Base-by-base conservation (phyloP, 2,113 vertebrate species). In the Psammodynastes pulverulentus region DNA sequence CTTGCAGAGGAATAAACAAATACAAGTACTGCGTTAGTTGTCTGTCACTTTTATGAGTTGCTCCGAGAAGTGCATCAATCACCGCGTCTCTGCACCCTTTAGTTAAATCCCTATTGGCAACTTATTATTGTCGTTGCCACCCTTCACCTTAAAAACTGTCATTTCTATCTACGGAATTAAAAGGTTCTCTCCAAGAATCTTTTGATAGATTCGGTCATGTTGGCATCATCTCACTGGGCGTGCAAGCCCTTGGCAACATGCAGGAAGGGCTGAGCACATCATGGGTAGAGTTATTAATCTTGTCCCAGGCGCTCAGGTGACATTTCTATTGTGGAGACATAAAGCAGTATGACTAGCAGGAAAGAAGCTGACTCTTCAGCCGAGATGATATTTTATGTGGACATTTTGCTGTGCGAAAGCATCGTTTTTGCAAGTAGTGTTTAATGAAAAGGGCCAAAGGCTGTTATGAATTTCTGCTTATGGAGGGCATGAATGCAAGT, bases 11-110 rank as follows among this genome's bases (percentile, higher is more conserved):
- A 94, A 94, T 94, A 96, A 96, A 96, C 93, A 95, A 93, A 91
- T 85, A 89, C 89, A 89, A 58, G 91, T 94, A 92, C 89, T 91
- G 96, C 95, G 92, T 95, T 96, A 48, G 94, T 89, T 90, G 95
- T 72, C 93, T 95, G 94, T 91, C 95, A 95, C 92, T 88, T 95
- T 94, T 87, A 67, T 96, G 94, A 95, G 94, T 9, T 95, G 94
- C 93, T 95, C 94, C 79, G 84, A 97, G 92, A 93, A 93, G 89
- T 87, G 86, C 90, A 96, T 79, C 87, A 45, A 85, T 93, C 93
- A 91, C 90, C 86, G 86, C 12, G 86, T 93, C 91, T 94, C 92
- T 90, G 90, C 89, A 93, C 90, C 56, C 88, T 93, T 86, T 46
- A 58, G 85, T 89, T 58, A 89, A 94, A 94, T 92, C 90, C 93